These are phyloP conservation scores for Hassar affinis DNA, from an alignment of 2,113 vertebrate genomes.

Conservation along the genomic window DNA sequence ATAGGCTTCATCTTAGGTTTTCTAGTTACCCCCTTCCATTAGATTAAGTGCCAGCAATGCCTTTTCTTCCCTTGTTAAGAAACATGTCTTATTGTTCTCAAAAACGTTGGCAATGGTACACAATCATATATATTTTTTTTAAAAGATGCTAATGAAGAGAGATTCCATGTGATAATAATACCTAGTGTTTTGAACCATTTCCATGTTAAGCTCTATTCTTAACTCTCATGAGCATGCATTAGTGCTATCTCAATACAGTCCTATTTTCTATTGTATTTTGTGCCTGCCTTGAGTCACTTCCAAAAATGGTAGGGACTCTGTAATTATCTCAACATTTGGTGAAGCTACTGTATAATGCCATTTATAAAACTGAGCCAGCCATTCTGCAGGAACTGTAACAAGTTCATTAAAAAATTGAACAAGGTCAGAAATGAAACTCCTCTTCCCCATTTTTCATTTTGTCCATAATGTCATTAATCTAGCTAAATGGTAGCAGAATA, in stretches of 20 bases:
- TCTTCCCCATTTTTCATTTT: slow-evolving; percentile 73
- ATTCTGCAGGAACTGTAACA: slow-evolving; percentile 56
- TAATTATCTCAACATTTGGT: slow-evolving; percentile 70
- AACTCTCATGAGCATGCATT: background rate
- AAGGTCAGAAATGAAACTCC: slow-evolving; percentile 74
- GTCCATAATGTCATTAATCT: slow-evolving; percentile 75
- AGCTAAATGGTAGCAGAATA: slow-evolving; percentile 63
- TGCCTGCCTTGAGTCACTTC: slow-evolving; percentile 30
- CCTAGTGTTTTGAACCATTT: background rate
- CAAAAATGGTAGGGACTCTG: slow-evolving; percentile 49
- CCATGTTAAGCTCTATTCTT: slow-evolving; percentile 14
- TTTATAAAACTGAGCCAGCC: slow-evolving; percentile 67
- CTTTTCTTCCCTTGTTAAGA: background rate
- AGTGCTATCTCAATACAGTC: background rate
- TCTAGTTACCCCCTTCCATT: background rate
- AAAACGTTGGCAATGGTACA: background rate
- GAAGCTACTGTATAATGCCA: slow-evolving; percentile 60
- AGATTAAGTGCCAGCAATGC: background rate
- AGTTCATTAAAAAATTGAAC: slow-evolving; percentile 79
- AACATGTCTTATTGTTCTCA: background rate
- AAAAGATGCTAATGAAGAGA: background rate
- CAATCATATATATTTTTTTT: background rate
- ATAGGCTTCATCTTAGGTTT: background rate
- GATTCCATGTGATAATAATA: background rate
- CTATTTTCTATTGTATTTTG: slow-evolving; percentile 24